These are phyloP conservation scores for Smithornis capensis DNA, from an alignment of 2,113 vertebrate species.

Conservation along the genomic window DNA sequence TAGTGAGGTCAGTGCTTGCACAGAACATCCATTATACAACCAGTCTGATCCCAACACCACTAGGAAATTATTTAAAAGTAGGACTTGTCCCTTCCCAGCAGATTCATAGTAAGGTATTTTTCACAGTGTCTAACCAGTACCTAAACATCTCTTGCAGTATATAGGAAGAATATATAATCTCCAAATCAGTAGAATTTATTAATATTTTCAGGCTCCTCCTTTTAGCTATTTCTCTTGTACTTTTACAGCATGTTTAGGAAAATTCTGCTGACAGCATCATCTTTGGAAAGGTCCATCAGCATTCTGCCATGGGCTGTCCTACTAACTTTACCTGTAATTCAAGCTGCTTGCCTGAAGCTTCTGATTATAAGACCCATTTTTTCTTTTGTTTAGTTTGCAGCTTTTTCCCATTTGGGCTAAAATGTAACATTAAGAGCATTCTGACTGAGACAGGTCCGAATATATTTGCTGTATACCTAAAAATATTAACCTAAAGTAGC, in stretches of 20 bases:
- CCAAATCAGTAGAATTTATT: not conserved
- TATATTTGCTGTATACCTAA: not conserved
- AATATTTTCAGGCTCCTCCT: not conserved
- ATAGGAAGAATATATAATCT: not conserved
- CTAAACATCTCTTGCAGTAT: not conserved
- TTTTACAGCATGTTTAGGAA: not conserved
- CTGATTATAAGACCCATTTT: not conserved
- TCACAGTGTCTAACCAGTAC: not conserved
- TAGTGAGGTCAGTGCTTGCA: not conserved
- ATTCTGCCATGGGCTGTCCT: not conserved
- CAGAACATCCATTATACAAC: not conserved
- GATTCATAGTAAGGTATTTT: not conserved
- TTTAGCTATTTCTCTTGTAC: not conserved
- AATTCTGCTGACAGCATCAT: not conserved
- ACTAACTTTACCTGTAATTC: not conserved
- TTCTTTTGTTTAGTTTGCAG: not conserved
- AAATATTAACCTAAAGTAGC: not conserved
- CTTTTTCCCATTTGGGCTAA: not conserved
- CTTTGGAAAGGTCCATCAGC: not conserved
- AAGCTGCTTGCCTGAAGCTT: not conserved
- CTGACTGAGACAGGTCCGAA: not conserved
- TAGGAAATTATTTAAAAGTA: not conserved
- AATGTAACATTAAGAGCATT: not conserved
- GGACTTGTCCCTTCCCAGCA: not conserved
- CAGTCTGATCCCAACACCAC: not conserved